Evolutionary conservation across 2,797 vertebrate species (phyloP).

Genomic region (Schizopygopsis pylzovi): DNA sequence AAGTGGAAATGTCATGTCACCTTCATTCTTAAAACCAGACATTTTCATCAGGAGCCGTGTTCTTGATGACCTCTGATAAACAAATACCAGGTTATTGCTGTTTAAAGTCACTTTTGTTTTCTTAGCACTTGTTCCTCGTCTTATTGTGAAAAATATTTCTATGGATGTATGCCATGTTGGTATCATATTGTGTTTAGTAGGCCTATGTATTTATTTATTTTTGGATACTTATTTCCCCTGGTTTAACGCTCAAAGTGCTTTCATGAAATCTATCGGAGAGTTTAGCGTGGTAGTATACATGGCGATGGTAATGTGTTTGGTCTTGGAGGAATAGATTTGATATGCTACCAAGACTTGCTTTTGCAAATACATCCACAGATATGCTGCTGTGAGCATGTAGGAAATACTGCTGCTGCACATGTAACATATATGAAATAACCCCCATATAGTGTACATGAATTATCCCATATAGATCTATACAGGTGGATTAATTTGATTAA

Average conservation of each 20-base stretch:
- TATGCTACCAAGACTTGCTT: too few relatives aligned
- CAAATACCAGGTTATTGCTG: conserved; percentile 9
- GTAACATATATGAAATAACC: too few relatives aligned
- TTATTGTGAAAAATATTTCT: background rate
- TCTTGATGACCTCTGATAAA: background rate
- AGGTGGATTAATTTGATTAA: too few relatives aligned
- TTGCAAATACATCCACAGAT: too few relatives aligned
- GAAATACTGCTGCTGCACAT: too few relatives aligned
- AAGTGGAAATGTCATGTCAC: conserved; percentile 14
- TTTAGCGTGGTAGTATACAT: too few relatives aligned
- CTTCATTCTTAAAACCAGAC: background rate
- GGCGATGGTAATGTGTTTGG: too few relatives aligned
- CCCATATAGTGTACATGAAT: too few relatives aligned
- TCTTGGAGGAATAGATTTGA: too few relatives aligned
- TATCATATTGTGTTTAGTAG: background rate
- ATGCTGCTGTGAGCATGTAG: too few relatives aligned
- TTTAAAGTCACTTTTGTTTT: conserved; percentile 7
- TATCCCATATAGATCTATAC: too few relatives aligned
- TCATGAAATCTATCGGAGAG: too few relatives aligned
- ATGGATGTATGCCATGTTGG: background rate
- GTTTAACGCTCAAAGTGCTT: background rate
- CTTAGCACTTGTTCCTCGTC: background rate
- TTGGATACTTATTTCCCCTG: background rate
- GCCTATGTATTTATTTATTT: background rate
- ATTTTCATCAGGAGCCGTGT: background rate